Evolutionary conservation across 2,113 vertebrate species (phyloP), one percentile per base, ranked within the genome.

Genomic region (Pangasianodon gigas): DNA sequence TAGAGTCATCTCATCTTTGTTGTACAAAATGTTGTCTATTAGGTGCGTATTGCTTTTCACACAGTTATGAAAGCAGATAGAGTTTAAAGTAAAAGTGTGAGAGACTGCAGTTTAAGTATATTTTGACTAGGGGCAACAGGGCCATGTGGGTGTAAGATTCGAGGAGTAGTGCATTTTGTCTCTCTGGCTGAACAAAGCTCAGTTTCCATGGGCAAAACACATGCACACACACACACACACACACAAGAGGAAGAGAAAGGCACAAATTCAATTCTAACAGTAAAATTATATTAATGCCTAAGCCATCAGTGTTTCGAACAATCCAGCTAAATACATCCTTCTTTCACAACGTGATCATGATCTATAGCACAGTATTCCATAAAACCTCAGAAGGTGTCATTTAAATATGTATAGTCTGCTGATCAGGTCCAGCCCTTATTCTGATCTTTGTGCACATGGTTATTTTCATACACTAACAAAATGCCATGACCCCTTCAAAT

Each of bases 151-250:
- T 0, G 5, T 51, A 81, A 67, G n/a, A 88, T 67, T 67, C 82
- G 58, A 81, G 19, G 46, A 80, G 29, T 81, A 41, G 37, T 80
- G 18, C 19, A 54, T 52, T 86, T 74, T 86, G 65, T 71, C 46
- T 71, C 16, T 51, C 60, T 86, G 60, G 8, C 29, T 69, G 65
- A 86, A n/a, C n/a, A 86, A 52, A 37, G 85, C 67, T 74, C 5
- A 21, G 48, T 32, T 52, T 60, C 85, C 41, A 16, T 52, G 69
- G 84, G 71, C 77, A 77, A 71, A 62, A 82, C 82, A 80, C 51
- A 60, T 26, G 41, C 83, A 81, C 87, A 91, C 60, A 74, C 82
- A 81, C 87, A 91, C 65, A 71, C 84, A 88, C 51, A 86, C 87
- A 87, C 58, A 85, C 74, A 90, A 74, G 9, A 77, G 19, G 19